Evolutionary conservation across 2,888 invertebrate species (phyloP), one percentile per base, ranked within the genome.

Genomic region (Noctua janthe): DNA sequence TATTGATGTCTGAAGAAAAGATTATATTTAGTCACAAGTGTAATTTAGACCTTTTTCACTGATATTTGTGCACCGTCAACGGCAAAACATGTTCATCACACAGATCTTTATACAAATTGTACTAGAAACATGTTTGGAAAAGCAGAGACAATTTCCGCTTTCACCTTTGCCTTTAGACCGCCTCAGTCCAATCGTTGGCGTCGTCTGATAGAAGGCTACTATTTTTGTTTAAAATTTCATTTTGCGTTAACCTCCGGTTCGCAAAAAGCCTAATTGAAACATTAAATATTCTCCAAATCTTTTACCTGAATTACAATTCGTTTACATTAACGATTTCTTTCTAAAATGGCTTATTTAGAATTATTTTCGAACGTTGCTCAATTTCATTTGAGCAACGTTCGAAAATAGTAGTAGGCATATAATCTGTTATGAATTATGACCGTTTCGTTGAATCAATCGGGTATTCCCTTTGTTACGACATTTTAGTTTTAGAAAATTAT

Each of bases 221-320:
- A 84, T 86, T 86, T 87, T 87, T 85, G 79, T 86, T 87, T 85
- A 78, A 90, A 84, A 83, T 84, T 77, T 79, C 64, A 76, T 85
- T 88, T 85, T 20, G 64, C 76, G 39, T 62, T 67, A 74, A 80
- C 84, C 76, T 86, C 72, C 43, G 67, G 71, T 39, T 76, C 73
- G n/a, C 59, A 71, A 87, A 87, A 78, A 80, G 79, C 74, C 72
- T 81, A 83, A 86, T 83, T 88, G 84, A 75, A 82, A 88, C 87
- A 84, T 85, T 80, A 74, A 87, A 85, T 82, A 80, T 85, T 81
- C 81, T 11, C 29, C 54, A 78, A 87, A 81, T 78, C 82, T 83
- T 81, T 84, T 72, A 71, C 59, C 47, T 47, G 71, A 39, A 43
- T 76, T 74, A 56, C 62, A 75, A 81, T 76, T 72, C 79, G 49